Evolutionary conservation across 2,888 invertebrate genomes (phyloP).

Genomic region (Macropis europaea): DNA sequence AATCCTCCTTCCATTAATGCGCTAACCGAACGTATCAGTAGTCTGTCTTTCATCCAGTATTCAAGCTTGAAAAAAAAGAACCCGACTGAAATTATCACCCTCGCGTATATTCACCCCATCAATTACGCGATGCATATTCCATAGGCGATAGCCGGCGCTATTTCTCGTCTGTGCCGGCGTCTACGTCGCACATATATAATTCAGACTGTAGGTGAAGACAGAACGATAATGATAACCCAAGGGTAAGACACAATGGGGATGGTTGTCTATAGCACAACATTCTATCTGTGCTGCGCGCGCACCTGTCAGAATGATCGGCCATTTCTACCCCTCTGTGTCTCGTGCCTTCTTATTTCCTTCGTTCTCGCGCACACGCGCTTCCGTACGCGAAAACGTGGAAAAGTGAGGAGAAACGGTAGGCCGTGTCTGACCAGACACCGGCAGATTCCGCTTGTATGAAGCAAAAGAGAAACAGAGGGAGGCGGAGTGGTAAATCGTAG

Average conservation of each 20-base stretch:
- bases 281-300: slow-evolving; percentile 46
- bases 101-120: neutral
- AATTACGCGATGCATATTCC: slow-evolving; percentile 35
- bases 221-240: slow-evolving; percentile 59
- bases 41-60: too few relatives aligned
- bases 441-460: slow-evolving; percentile 20
- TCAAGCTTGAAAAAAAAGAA: too few relatives aligned
- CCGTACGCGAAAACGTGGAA: neutral
- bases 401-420: neutral
- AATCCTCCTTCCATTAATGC: too few relatives aligned
- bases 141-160: slow-evolving; percentile 8
- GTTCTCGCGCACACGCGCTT: neutral
- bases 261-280: slow-evolving; percentile 32
- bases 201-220: slow-evolving; percentile 58
- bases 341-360: slow-evolving; percentile 29
- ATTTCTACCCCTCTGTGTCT: slow-evolving; percentile 38
- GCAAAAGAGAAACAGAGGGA: neutral
- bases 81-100: too few relatives aligned
- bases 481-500: slow-evolving; percentile 17
- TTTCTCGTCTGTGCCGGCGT: slow-evolving; percentile 31
- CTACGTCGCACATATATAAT: slow-evolving; percentile 48
- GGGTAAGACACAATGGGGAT: slow-evolving; percentile 51
- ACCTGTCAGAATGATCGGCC: slow-evolving; percentile 50
- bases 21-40: too few relatives aligned
- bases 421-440: slow-evolving; percentile 34